Percentiles rank a stretch among this genome's conserved stretches.
These are phyloP conservation scores for Erebia palarica DNA, from an alignment of 2,888 invertebrate species.

Conservation along the genomic window DNA sequence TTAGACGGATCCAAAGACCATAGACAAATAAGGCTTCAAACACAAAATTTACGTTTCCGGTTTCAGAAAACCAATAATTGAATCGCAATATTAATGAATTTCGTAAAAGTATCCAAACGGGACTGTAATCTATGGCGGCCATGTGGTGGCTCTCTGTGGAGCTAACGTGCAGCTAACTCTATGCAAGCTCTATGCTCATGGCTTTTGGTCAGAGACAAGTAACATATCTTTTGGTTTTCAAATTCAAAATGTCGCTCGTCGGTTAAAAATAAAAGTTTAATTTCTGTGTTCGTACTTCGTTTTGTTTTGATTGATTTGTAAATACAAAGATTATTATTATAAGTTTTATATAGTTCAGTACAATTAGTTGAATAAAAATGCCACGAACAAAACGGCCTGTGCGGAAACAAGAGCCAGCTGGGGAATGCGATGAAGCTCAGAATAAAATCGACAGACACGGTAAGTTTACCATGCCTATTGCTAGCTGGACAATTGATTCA, in stretches of 20 bases:
- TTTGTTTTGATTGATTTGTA: background rate
- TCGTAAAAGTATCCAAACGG: background rate
- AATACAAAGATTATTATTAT: background rate
- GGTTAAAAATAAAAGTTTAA: slow-evolving; percentile 14
- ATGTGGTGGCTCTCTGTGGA: too few relatives aligned
- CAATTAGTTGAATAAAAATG: slow-evolving; percentile 52
- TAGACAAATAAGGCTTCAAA: background rate
- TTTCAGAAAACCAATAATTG: slow-evolving; percentile 4
- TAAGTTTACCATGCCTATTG: slow-evolving; percentile 40
- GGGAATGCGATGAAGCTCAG: slow-evolving; percentile 56
- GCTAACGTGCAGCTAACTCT: too few relatives aligned
- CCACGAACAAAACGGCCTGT: slow-evolving; percentile 73
- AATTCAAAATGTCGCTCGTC: slow-evolving; percentile 28
- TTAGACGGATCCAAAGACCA: background rate
- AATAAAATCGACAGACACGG: slow-evolving; percentile 66
- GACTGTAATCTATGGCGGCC: too few relatives aligned
- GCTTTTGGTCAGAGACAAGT: too few relatives aligned
- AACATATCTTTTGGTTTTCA: background rate
- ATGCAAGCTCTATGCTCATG: too few relatives aligned
- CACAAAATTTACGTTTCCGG: background rate
- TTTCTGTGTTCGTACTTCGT: slow-evolving; percentile 1
- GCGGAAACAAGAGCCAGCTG: slow-evolving; percentile 58
- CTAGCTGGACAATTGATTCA: too few relatives aligned
- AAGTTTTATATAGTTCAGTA: background rate
- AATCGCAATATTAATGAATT: background rate